These are phyloP conservation scores for Synanceia verrucosa DNA, from an alignment of 2,797 vertebrate genomes.

Conservation along the genomic window DNA sequence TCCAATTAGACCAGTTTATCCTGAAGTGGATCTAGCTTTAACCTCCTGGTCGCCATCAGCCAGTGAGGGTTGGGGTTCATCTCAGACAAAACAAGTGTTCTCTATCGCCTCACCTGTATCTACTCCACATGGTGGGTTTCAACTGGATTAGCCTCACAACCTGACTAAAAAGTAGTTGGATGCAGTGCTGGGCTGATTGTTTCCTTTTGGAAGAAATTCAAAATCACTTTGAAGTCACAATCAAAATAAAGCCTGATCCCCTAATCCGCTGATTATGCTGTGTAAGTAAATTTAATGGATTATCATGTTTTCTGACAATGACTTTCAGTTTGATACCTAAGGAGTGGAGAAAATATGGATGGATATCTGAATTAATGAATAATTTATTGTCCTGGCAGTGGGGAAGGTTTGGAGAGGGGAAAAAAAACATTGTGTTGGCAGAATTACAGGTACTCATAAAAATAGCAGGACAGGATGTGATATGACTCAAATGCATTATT, in stretches of 20 bases:
- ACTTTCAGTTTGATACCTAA: constrained; percentile 30
- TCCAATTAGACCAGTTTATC: constrained; percentile 58
- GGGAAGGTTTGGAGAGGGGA: constrained; percentile 36
- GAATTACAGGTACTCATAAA: constrained; percentile 70
- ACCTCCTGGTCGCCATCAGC: constrained; percentile 34
- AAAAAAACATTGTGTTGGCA: constrained; percentile 63
- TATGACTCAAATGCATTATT: constrained; percentile 72
- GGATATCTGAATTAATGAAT: constrained; percentile 55
- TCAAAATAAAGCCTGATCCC: constrained; percentile 15
- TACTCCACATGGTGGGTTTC: background rate
- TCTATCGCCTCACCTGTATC: constrained; percentile 1
- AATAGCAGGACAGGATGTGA: constrained; percentile 63
- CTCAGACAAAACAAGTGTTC: constrained; percentile 36
- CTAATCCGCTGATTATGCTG: constrained; percentile 17
- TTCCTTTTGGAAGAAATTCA: constrained; percentile 10
- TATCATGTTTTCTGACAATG: constrained; percentile 25
- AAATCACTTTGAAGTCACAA: constrained; percentile 18
- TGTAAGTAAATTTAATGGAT: constrained; percentile 26
- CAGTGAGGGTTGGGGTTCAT: constrained; percentile 27
- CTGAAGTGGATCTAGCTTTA: constrained; percentile 46
- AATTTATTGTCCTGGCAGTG: constrained; percentile 50
- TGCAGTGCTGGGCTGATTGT: background rate
- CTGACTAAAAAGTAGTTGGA: background rate
- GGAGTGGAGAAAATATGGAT: constrained; percentile 30
- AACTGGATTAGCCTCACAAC: constrained; percentile 8